A percentile compares a stretch with the other conserved stretches of the same genome.
Conservation (phyloP, 2,113 vertebrate species). For the Petrocephalus zakoni region DNA sequence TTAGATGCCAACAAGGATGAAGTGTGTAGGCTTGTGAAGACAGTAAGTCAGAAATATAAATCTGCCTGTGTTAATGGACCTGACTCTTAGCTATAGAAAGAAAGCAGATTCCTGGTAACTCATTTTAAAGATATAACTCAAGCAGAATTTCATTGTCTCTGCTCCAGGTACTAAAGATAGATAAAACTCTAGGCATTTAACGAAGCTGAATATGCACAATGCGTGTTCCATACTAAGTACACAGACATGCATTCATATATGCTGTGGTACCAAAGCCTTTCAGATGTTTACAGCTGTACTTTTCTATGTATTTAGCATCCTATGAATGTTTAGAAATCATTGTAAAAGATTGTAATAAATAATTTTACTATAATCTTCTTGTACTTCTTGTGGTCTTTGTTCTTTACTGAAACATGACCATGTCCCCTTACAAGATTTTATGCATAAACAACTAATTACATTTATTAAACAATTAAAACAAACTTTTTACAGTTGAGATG, state of each 20-base stretch:
- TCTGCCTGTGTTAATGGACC: neutral
- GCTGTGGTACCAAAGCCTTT: conserved; percentile 68
- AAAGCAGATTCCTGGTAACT: neutral
- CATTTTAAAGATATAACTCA: neutral
- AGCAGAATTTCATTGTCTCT: neutral
- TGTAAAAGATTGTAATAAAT: conserved; percentile 53
- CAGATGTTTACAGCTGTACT: conserved; percentile 66
- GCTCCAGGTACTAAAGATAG: conserved; percentile 33
- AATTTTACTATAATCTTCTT: neutral
- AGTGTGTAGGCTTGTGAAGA: neutral
- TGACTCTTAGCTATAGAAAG: neutral
- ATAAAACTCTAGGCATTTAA: conserved; percentile 37
- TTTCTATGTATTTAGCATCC: conserved; percentile 57
- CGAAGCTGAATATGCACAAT: conserved; percentile 15
- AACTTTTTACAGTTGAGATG: neutral
- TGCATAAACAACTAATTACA: neutral
- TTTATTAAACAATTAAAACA: neutral
- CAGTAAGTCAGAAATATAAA: neutral
- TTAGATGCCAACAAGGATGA: neutral
- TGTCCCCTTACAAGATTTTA: neutral
- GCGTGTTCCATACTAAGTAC: conserved; percentile 26
- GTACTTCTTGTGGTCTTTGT: neutral
- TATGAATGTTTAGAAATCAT: conserved; percentile 45
- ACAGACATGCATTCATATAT: conserved; percentile 48
- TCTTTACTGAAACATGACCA: neutral